Conservation (phyloP, 2,888 invertebrate species). For the Lasius fuliginosus region DNA sequence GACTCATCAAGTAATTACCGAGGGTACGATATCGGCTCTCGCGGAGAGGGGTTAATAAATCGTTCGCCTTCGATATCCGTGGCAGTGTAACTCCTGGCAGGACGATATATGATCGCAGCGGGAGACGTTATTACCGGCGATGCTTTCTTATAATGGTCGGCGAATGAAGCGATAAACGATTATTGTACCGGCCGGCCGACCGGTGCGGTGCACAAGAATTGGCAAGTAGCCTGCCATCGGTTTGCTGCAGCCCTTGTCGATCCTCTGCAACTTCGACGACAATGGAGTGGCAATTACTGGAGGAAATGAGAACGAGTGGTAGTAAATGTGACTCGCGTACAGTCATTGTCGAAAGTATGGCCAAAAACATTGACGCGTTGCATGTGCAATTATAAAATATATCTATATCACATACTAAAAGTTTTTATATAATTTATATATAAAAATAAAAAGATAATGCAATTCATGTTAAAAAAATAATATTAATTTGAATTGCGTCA, state of each 20-base stretch:
- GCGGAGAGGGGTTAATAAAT: constrained; percentile 65
- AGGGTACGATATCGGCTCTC: constrained; percentile 61
- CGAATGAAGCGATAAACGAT: constrained; percentile 62
- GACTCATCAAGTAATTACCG: constrained; percentile 70
- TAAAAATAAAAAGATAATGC: not conserved
- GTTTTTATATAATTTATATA: not conserved
- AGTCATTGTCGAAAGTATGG: not conserved
- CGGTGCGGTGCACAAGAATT: constrained; percentile 46
- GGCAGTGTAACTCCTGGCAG: constrained; percentile 53
- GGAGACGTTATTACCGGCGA: constrained; percentile 62
- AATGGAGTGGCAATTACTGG: constrained; percentile 28
- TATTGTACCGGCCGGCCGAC: constrained; percentile 43
- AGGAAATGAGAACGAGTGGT: constrained; percentile 11
- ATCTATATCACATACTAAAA: not conserved
- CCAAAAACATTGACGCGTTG: not conserved
- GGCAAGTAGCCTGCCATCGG: constrained; percentile 42
- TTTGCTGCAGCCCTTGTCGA: constrained; percentile 15
- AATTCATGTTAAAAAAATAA: not conserved
- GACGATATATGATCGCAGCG: constrained; percentile 64
- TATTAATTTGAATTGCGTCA: too few relatives aligned
- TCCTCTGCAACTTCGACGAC: constrained; percentile 17
- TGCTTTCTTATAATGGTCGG: constrained; percentile 62
- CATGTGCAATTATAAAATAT: not conserved
- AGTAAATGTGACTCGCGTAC: not conserved
- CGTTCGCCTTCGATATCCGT: constrained; percentile 59